Evolutionary conservation across 2,797 vertebrate species (phyloP).

Genomic region (Pempheris klunzingeri): DNA sequence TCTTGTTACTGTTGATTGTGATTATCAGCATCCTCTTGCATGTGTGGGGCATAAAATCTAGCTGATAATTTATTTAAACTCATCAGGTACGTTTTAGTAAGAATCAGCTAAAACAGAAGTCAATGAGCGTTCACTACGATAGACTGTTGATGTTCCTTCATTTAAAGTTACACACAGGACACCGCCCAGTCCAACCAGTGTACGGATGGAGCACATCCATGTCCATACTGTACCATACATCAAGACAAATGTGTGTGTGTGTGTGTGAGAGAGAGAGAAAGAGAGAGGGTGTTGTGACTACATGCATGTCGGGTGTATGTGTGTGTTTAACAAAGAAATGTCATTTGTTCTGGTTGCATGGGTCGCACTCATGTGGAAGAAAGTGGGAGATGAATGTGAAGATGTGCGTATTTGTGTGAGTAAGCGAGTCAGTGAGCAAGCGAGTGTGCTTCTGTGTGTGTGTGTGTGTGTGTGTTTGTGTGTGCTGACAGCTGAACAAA

Average conservation of each 20-base stretch:
- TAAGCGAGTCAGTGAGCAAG: not conserved
- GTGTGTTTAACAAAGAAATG: conserved; percentile 4
- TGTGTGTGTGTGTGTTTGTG: conserved; percentile 11
- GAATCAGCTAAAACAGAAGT: not conserved
- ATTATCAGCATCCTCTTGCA: not conserved
- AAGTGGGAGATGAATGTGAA: conserved; percentile 18
- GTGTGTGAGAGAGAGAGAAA: not conserved
- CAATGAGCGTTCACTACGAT: not conserved
- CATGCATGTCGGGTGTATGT: not conserved
- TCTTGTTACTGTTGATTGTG: not conserved
- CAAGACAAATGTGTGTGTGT: not conserved
- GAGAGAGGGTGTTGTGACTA: not conserved
- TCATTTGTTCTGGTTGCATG: conserved; percentile 21
- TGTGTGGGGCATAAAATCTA: not conserved
- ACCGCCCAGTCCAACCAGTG: not conserved
- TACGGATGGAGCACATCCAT: not conserved
- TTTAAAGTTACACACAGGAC: not conserved
- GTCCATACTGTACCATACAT: not conserved
- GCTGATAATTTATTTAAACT: not conserved
- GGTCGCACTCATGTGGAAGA: conserved; percentile 1
- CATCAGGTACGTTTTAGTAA: not conserved
- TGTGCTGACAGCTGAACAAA: conserved; percentile 47
- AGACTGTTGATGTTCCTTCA: not conserved
- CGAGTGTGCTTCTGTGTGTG: not conserved
- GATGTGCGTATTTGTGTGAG: conserved; percentile 8